Percentiles rank a stretch among this genome's conserved stretches.
phyloP scores from a whole-genome alignment of 2,113 vertebrate genomes.

The Aleadryas rufinucha region DNA sequence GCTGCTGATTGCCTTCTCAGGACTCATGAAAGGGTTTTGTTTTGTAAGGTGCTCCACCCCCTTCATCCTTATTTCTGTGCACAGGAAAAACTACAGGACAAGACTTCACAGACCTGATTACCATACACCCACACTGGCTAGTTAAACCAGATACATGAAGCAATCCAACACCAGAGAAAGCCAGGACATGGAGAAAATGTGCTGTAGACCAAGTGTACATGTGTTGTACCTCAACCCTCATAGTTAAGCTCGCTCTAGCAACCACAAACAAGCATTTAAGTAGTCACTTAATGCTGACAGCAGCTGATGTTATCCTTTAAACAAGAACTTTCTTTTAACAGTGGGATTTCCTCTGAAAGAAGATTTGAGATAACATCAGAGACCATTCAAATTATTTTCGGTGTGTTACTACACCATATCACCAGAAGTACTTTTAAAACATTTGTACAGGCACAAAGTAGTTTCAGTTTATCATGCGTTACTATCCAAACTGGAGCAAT shows the following conservation, averaged over 20 bases:
- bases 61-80: not conserved
- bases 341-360: not conserved
- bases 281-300: not conserved
- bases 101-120: not conserved
- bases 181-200: not conserved
- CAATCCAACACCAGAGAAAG: not conserved
- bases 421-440: not conserved
- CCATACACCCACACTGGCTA: rapidly evolving
- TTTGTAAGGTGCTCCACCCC: not conserved
- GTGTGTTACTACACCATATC: not conserved
- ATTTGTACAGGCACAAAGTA: not conserved
- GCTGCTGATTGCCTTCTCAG: not conserved
- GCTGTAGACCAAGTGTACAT: not conserved
- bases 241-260: not conserved
- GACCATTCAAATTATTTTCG: not conserved
- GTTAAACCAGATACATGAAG: not conserved
- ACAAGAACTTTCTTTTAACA: not conserved
- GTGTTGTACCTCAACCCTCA: not conserved
- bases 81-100: not conserved
- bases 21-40: not conserved
- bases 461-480: not conserved
- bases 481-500: not conserved
- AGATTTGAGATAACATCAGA: not conserved
- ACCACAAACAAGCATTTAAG: not conserved
- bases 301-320: not conserved